Evolutionary conservation across 23 tunicate species (phyloP).

Genomic region (Ciona savignyi): DNA sequence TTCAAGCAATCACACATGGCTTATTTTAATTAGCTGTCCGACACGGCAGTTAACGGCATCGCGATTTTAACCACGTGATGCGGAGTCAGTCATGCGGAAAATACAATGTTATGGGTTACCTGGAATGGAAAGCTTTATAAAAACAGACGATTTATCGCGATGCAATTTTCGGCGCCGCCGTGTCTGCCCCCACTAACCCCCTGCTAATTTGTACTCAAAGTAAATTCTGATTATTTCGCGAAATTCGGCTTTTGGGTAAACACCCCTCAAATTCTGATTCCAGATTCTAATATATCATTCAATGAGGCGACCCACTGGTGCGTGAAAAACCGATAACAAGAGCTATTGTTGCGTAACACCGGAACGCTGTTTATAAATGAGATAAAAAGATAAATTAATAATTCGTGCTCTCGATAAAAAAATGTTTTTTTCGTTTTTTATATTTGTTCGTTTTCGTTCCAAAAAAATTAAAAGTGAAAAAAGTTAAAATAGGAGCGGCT

Average conservation of each 20-base stretch:
- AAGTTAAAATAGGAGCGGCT: neutral
- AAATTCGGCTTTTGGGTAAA: neutral
- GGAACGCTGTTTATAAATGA: neutral
- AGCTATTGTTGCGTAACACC: neutral
- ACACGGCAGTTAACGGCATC: too few relatives aligned
- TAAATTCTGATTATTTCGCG: too few relatives aligned
- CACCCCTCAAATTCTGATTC: neutral
- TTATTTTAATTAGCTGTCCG: neutral
- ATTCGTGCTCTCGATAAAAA: neutral
- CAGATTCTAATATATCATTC: too few relatives aligned
- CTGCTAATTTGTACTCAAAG: neutral
- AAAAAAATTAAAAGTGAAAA: too few relatives aligned
- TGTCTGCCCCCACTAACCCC: slow-evolving; percentile 11
- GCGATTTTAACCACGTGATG: neutral
- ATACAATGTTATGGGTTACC: neutral
- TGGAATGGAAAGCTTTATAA: neutral
- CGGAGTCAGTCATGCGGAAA: neutral
- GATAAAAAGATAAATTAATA: neutral
- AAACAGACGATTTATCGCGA: neutral
- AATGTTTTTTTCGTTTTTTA: too few relatives aligned
- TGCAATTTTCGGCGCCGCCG: slow-evolving; percentile 31
- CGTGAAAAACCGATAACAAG: neutral
- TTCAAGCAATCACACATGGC: neutral
- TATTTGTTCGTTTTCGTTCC: too few relatives aligned
- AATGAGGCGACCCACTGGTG: neutral